Conservation (phyloP, 2,797 vertebrate species). For the Podarcis siculus region DNA sequence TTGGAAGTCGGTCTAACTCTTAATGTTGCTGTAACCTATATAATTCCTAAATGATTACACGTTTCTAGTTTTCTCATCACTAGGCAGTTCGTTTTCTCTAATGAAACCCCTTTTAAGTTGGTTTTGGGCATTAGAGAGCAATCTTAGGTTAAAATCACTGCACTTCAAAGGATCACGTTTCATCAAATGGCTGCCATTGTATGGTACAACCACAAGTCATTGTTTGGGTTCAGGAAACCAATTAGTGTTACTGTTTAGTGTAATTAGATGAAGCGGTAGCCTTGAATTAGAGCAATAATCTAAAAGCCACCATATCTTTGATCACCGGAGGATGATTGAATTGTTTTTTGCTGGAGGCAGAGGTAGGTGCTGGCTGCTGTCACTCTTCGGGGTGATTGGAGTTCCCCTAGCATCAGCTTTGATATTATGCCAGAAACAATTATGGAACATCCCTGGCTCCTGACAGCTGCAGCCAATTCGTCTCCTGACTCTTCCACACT, state of each 20-base stretch:
- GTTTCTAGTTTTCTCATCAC: not conserved
- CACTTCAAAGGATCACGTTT: not conserved
- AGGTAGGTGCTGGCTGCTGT: not conserved
- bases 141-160: not conserved
- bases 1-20: not conserved
- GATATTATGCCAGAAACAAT: constrained; percentile 44
- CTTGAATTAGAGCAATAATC: not conserved
- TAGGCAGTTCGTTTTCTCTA: constrained; percentile 22
- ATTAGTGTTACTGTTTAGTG: constrained; percentile 1
- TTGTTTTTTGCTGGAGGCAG: not conserved
- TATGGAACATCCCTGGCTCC: not conserved
- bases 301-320: not conserved
- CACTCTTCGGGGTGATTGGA: not conserved
- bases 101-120: not conserved
- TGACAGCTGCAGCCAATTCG: constrained; percentile 36
- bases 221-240: constrained; percentile 7
- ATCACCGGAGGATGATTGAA: not conserved
- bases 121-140: constrained; percentile 13
- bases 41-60: not conserved
- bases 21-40: not conserved
- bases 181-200: not conserved
- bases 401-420: constrained; percentile 3
- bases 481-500: constrained; percentile 36
- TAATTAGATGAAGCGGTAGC: not conserved
- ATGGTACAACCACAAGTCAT: not conserved